Percentiles rank a stretch among this genome's conserved stretches.
These are phyloP conservation scores for Lagorchestes hirsutus DNA, from an alignment of 2,797 vertebrate genomes.

Conservation along the genomic window DNA sequence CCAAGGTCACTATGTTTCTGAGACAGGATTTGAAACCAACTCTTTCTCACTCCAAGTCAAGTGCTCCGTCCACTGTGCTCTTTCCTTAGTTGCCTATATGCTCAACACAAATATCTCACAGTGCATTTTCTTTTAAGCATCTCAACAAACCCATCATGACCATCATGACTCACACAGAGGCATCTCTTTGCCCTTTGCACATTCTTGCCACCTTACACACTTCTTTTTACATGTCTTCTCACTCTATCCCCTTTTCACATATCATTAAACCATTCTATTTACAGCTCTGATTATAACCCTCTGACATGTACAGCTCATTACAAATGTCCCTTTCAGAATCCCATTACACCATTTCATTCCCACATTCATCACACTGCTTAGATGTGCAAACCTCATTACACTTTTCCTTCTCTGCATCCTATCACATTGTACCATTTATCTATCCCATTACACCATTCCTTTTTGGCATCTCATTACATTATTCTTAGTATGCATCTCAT, in stretches of 20 bases:
- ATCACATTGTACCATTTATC: conserved; percentile 3
- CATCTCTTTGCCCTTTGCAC: background rate
- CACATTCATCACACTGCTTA: conserved; percentile 5
- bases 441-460: conserved; percentile 9
- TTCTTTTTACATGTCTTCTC: background rate
- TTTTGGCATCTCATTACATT: background rate
- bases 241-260: background rate
- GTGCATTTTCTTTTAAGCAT: background rate
- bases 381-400: conserved; percentile 6
- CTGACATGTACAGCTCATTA: conserved; percentile 5
- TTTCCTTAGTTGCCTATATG: background rate
- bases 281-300: background rate
- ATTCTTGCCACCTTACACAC: background rate
- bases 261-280: background rate
- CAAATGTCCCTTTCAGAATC: background rate
- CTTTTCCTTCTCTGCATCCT: background rate
- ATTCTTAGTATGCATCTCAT: conserved; percentile 10
- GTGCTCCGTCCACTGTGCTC: background rate
- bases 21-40: background rate
- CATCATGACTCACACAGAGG: background rate
- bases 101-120: background rate
- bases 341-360: background rate
- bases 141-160: background rate
- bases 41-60: background rate
- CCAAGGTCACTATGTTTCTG: background rate